Evolutionary conservation across 2,113 vertebrate species (phyloP).

Genomic region (Syngnathus floridae): DNA sequence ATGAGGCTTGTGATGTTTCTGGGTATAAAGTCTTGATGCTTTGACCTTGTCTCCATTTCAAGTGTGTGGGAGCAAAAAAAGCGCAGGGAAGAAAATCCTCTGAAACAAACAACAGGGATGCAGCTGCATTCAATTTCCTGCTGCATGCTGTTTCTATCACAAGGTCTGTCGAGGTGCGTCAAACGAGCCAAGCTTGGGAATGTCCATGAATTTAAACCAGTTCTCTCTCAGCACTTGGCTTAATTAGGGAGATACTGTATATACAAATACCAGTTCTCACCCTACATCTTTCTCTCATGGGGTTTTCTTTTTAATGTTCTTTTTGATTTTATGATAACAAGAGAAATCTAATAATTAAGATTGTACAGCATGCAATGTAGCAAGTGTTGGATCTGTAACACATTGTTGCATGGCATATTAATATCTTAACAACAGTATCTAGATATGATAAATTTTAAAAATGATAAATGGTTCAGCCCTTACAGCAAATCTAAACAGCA

Average conservation of each 20-base stretch:
- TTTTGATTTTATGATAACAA: constrained; percentile 11
- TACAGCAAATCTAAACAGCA: too few relatives aligned
- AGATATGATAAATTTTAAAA: too few relatives aligned
- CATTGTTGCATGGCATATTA: constrained; percentile 8
- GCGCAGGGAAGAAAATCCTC: constrained; percentile 1
- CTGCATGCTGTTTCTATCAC: constrained; percentile 59
- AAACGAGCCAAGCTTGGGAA: constrained; percentile 43
- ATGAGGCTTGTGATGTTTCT: constrained; percentile 2
- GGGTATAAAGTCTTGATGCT: not conserved
- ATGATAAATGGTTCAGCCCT: too few relatives aligned
- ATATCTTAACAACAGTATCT: not conserved
- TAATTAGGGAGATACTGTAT: constrained; percentile 43
- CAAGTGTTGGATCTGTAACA: not conserved
- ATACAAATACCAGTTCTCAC: constrained; percentile 46
- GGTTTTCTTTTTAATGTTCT: constrained; percentile 9
- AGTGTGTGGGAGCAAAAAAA: constrained; percentile 15
- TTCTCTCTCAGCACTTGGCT: constrained; percentile 37
- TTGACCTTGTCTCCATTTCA: constrained; percentile 3
- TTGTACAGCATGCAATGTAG: not conserved
- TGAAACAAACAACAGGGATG: constrained; percentile 51
- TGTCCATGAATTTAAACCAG: constrained; percentile 59
- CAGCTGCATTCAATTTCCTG: constrained; percentile 66
- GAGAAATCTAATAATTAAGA: constrained; percentile 11
- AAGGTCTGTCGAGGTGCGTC: constrained; percentile 54
- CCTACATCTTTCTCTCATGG: constrained; percentile 40